Conservation (phyloP, 2,797 vertebrate species). For the Rhabdomys pumilio region DNA sequence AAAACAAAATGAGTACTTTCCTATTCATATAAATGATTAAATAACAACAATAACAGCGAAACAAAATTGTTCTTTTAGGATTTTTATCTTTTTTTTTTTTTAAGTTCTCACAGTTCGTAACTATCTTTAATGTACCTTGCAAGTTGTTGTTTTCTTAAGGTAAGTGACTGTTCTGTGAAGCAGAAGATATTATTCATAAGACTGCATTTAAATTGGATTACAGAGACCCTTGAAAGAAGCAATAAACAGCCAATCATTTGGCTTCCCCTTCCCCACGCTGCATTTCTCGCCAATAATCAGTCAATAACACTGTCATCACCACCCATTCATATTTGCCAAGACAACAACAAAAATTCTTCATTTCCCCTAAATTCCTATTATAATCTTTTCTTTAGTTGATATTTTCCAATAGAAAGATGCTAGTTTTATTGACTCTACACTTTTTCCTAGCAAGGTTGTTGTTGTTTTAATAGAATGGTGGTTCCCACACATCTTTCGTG, state of each 20-base stretch:
- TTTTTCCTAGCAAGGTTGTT: background rate
- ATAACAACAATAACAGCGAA: background rate
- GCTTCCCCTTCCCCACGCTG: conserved; percentile 29
- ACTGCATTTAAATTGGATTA: background rate
- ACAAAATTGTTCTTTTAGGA: background rate
- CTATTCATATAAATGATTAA: background rate
- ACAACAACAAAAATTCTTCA: conserved; percentile 17
- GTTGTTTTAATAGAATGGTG: background rate
- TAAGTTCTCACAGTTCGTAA: conserved; percentile 50
- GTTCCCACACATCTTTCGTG: background rate
- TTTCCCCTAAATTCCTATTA: conserved; percentile 39
- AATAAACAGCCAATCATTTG: conserved; percentile 62
- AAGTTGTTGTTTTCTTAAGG: conserved; percentile 49
- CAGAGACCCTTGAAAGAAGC: conserved; percentile 43
- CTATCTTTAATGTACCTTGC: conserved; percentile 45
- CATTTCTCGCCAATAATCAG: conserved; percentile 49
- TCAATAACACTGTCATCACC: conserved; percentile 30
- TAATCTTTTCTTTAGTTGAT: background rate
- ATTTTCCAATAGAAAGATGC: background rate
- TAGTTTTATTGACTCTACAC: background rate
- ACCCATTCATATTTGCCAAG: conserved; percentile 23
- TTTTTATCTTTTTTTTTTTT: conserved; percentile 72
- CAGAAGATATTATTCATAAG: background rate
- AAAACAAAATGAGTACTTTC: background rate
- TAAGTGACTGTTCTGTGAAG: conserved; percentile 57